Conservation (phyloP, 2,888 invertebrate genomes). For the Nemotelus nigrinus region DNA sequence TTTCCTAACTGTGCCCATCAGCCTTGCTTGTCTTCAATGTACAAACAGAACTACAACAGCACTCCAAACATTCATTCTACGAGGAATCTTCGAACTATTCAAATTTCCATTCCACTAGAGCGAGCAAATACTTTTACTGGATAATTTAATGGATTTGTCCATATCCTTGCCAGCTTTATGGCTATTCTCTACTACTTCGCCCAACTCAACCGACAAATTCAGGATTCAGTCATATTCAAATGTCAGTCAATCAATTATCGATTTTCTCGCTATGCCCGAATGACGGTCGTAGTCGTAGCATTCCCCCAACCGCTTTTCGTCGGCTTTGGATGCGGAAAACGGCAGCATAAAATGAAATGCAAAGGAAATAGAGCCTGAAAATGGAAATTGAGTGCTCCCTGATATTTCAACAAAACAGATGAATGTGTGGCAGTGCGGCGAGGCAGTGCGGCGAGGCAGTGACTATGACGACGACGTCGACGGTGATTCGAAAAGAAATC, state of each 20-base stretch:
- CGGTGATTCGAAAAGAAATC: slow-evolving; percentile 29
- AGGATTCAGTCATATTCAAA: slow-evolving; percentile 44
- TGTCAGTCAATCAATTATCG: slow-evolving; percentile 51
- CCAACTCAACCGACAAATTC: not conserved
- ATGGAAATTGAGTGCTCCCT: slow-evolving; percentile 36
- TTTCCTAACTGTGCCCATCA: too few species aligned
- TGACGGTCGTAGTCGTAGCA: not conserved
- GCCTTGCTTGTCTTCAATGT: too few species aligned
- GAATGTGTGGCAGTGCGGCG: not conserved
- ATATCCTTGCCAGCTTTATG: slow-evolving; percentile 7
- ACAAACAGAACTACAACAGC: too few species aligned
- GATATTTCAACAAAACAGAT: slow-evolving; percentile 23
- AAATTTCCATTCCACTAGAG: not conserved
- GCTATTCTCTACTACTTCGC: not conserved
- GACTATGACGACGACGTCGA: not conserved
- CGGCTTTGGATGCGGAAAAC: not conserved
- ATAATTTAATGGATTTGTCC: not conserved
- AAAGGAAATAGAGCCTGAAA: slow-evolving; percentile 43
- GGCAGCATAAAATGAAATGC: slow-evolving; percentile 33
- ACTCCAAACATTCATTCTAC: too few species aligned
- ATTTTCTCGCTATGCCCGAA: slow-evolving; percentile 36
- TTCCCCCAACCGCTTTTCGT: not conserved
- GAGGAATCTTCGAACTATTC: too few species aligned
- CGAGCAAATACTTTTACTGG: slow-evolving; percentile 24
- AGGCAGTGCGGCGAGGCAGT: not conserved